These are phyloP conservation scores for Dynastes hyllus DNA, from an alignment of 2,888 invertebrate genomes.

Conservation along the genomic window DNA sequence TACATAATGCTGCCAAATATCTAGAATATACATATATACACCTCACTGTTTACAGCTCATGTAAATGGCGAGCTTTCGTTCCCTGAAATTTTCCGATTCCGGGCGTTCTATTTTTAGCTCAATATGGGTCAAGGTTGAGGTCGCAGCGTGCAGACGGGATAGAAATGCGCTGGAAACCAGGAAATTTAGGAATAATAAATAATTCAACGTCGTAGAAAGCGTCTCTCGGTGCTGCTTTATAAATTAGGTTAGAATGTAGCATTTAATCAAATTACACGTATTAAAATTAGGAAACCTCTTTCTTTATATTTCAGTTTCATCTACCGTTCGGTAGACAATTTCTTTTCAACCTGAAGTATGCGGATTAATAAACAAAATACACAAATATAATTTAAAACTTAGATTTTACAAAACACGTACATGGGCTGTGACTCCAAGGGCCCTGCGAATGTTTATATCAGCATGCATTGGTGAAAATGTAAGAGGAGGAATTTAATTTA, in stretches of 20 bases:
- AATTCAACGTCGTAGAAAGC: constrained; percentile 17
- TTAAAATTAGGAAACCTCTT: neutral
- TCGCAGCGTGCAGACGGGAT: constrained; percentile 41
- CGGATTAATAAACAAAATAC: no score
- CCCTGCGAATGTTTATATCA: no score
- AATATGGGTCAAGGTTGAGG: constrained; percentile 56
- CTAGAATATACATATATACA: constrained; percentile 17
- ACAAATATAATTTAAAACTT: no score
- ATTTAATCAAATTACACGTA: neutral
- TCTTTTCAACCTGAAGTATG: neutral
- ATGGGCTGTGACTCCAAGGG: no score
- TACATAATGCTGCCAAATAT: constrained; percentile 26
- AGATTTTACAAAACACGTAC: no score
- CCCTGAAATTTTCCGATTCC: constrained; percentile 48
- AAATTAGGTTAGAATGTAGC: neutral
- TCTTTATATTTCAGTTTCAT: neutral
- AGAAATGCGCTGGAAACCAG: constrained; percentile 32
- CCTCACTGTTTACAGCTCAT: neutral
- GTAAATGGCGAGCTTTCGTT: constrained; percentile 20
- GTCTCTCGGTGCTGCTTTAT: no score
- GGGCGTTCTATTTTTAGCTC: constrained; percentile 57
- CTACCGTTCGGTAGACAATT: neutral
- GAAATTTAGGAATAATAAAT: constrained; percentile 37
- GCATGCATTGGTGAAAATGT: no score
- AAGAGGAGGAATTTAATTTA: no score